Conservation (phyloP, 53 echinoderm and acorn worm genomes). For the Paelopatides confundens region DNA sequence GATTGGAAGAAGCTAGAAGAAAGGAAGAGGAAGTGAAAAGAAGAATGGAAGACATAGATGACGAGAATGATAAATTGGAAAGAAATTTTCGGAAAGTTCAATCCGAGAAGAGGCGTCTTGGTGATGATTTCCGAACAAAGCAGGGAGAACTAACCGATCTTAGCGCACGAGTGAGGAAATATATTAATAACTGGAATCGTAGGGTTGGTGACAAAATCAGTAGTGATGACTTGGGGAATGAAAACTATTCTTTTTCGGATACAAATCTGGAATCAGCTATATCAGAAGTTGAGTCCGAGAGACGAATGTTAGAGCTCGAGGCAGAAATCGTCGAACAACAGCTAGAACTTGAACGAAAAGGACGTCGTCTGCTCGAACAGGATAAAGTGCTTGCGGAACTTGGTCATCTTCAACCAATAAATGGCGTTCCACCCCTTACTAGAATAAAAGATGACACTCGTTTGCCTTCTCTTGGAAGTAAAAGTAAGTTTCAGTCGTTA, state of each 20-base stretch:
- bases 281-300: constrained; percentile 32
- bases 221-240: background rate
- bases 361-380: constrained; percentile 7
- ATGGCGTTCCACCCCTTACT: background rate
- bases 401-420: background rate
- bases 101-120: constrained; percentile 17
- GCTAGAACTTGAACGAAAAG: constrained; percentile 33
- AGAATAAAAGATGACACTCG: constrained; percentile 8
- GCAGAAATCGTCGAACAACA: constrained; percentile 37
- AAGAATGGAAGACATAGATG: constrained; percentile 27
- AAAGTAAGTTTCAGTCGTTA: background rate
- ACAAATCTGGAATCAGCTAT: constrained; percentile 18
- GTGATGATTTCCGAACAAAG: constrained; percentile 4
- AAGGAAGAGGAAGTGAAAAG: constrained; percentile 61
- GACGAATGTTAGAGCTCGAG: constrained; percentile 23
- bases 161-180: background rate
- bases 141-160: constrained; percentile 9
- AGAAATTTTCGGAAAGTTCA: background rate
- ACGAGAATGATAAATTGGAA: constrained; percentile 24
- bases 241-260: background rate
- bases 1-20: constrained; percentile 52
- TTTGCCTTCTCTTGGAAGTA: constrained; percentile 23
- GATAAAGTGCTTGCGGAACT: constrained; percentile 16
- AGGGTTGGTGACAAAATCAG: background rate
- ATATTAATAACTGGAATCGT: constrained; percentile 22